A percentile compares a stretch with the other conserved stretches of the same genome.
Conservation (phyloP, 2,888 invertebrate species). For the Trypoxylon attenuatum region DNA sequence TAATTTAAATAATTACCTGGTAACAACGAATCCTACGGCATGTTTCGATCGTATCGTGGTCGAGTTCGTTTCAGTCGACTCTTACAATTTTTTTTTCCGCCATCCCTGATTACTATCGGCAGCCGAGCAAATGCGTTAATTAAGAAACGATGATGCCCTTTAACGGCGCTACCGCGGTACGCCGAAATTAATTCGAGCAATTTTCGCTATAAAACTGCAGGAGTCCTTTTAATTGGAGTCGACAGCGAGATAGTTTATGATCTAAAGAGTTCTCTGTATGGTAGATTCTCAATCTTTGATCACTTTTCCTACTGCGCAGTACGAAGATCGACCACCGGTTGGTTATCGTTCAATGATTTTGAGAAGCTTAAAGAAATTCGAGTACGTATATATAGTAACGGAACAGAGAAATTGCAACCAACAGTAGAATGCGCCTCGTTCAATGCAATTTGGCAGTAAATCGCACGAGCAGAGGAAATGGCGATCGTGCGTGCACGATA, state of each 20-base stretch:
- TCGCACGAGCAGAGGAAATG: slow-evolving; percentile 24
- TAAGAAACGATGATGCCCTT: slow-evolving; percentile 16
- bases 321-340: too few relatives aligned
- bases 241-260: too few relatives aligned
- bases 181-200: slow-evolving; percentile 11
- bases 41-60: slow-evolving; percentile 34
- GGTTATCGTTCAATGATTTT: too few relatives aligned
- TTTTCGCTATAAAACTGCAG: too few relatives aligned
- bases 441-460: slow-evolving; percentile 29
- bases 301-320: too few relatives aligned
- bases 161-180: slow-evolving; percentile 5
- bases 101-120: slow-evolving; percentile 29
- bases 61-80: slow-evolving; percentile 5
- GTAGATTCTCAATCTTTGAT: too few relatives aligned
- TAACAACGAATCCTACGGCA: slow-evolving; percentile 9
- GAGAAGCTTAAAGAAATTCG: too few relatives aligned
- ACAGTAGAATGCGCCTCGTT: slow-evolving; percentile 7
- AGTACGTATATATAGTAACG: too few relatives aligned
- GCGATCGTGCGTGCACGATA: slow-evolving; percentile 32
- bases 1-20: slow-evolving; percentile 34
- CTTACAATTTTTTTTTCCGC: slow-evolving; percentile 16
- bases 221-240: too few relatives aligned
- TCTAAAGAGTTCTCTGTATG: too few relatives aligned
- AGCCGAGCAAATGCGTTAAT: slow-evolving; percentile 34
- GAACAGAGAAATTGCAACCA: slow-evolving; percentile 22